Evolutionary conservation across 2,113 vertebrate genomes (phyloP), one percentile per base, ranked within the genome.

Genomic region (Perognathus longimembris): DNA sequence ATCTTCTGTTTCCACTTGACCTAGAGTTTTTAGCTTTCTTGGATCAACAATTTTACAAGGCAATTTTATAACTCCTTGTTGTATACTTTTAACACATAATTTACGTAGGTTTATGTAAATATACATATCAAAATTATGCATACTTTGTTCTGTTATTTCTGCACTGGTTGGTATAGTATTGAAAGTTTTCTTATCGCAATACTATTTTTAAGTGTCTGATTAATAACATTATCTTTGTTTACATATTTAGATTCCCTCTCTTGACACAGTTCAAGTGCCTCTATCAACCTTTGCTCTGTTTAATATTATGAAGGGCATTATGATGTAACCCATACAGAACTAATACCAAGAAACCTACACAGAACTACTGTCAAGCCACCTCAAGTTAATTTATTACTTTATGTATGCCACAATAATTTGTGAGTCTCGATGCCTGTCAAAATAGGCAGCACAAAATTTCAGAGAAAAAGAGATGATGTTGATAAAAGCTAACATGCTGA

Each of bases 381-480:
- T 12, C 12, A 42, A 32, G 32, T 64, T 57, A 85, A 7, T 12
- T 67, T 88, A 18, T 3, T 59, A 20, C 32, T 76, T 80, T 81
- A 34, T 87, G 14, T 74, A 18, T 36, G 28, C 11, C 32, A 67
- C n/a, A 70, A 38, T 74, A 64, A 88, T 92, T 54, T 74, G 82
- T 9, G 28, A 59, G 26, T 90, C 76, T 66, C 61, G 42, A 82
- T 75, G 3, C n/a, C 40, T 80, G 61, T 84, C 87, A 91, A 89
- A 85, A 91, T 18, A 83, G 1, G 26, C 21, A 79, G 8, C 69
- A 69, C n/a, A 21, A n/a, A 66, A 69, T 6, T 64, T 78, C 32
- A 90, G 21, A 76, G 32, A 73, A 64, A 74, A 26, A 4, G 30
- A 80, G 24, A 14, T 26, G 74, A 32, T 75, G 71, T 8, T 74